Percentiles rank a stretch among this genome's conserved stretches.
These are phyloP conservation scores for Heliocidaris tuberculata DNA, from an alignment of 35 echinoderm and acorn worm genomes.

Conservation along the genomic window DNA sequence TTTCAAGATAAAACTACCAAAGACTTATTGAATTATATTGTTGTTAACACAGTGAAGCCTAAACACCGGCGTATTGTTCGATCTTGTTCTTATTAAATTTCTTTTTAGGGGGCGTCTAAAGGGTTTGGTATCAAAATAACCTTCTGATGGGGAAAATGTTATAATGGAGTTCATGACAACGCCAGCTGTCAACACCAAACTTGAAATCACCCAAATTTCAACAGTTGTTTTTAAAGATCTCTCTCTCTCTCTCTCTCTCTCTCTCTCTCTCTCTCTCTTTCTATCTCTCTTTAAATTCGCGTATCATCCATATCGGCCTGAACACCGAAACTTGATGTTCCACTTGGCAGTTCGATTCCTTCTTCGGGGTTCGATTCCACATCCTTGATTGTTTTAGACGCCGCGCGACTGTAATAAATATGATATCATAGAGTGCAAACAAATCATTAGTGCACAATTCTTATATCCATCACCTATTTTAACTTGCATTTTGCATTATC, in stretches of 20 bases:
- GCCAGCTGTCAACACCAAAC: neutral
- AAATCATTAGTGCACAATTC: neutral
- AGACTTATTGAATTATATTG: too few relatives aligned
- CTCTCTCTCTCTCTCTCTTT: neutral
- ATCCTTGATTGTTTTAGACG: slow-evolving; percentile 47
- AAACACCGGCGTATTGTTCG: too few relatives aligned
- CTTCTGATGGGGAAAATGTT: neutral
- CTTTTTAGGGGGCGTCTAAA: neutral
- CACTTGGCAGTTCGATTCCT: slow-evolving; percentile 41
- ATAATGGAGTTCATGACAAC: neutral
- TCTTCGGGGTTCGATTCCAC: neutral
- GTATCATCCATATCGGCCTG: slow-evolving; percentile 45
- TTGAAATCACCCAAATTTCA: neutral
- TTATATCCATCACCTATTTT: too few relatives aligned
- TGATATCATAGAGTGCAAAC: slow-evolving; percentile 14
- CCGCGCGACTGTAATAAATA: slow-evolving; percentile 6
- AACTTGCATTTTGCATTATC: too few relatives aligned
- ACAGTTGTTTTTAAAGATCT: neutral
- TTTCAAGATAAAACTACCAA: too few relatives aligned
- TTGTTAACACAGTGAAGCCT: too few relatives aligned
- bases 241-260: neutral
- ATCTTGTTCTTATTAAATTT: too few relatives aligned
- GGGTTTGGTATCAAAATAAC: neutral
- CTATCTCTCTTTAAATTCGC: neutral
- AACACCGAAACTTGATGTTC: slow-evolving; percentile 32